Evolutionary conservation across 2,797 vertebrate species (phyloP).

Genomic region (Crenuchus spilurus): DNA sequence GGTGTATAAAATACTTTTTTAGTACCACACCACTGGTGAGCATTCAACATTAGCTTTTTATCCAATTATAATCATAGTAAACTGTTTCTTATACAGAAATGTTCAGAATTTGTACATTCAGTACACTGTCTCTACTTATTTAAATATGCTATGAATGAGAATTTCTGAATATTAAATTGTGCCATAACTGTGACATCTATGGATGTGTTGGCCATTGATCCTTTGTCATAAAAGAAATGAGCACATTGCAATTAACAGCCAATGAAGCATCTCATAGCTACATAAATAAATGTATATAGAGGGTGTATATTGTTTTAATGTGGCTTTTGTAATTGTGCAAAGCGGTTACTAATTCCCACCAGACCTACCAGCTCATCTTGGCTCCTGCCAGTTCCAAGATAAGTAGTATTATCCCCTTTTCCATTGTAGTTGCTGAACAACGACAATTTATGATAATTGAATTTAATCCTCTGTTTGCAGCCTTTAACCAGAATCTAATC

Average conservation of each 20-base stretch:
- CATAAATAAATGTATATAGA: not conserved
- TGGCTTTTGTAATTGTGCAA: not conserved
- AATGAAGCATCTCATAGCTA: not conserved
- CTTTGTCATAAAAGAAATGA: not conserved
- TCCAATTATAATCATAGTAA: too few species aligned
- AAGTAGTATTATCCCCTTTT: slow-evolving; percentile 11
- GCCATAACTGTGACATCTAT: not conserved
- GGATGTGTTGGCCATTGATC: not conserved
- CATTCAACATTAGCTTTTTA: too few species aligned
- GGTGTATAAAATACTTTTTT: too few species aligned
- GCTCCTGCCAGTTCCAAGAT: slow-evolving; percentile 8
- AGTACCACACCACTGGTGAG: too few species aligned
- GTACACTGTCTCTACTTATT: not conserved
- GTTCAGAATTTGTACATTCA: too few species aligned
- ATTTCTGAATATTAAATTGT: not conserved
- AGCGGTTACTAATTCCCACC: slow-evolving; percentile 28
- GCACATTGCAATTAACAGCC: not conserved
- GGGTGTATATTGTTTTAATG: not conserved
- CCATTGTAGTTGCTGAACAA: not conserved
- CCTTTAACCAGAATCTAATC: slow-evolving; percentile 44
- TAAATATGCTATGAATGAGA: not conserved
- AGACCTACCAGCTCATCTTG: not conserved
- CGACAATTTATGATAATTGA: slow-evolving; percentile 26
- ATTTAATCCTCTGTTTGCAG: slow-evolving; percentile 35
- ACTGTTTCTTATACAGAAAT: too few species aligned